These are phyloP conservation scores for Saturnia japonica DNA, from an alignment of 2,888 invertebrate genomes.

Conservation along the genomic window DNA sequence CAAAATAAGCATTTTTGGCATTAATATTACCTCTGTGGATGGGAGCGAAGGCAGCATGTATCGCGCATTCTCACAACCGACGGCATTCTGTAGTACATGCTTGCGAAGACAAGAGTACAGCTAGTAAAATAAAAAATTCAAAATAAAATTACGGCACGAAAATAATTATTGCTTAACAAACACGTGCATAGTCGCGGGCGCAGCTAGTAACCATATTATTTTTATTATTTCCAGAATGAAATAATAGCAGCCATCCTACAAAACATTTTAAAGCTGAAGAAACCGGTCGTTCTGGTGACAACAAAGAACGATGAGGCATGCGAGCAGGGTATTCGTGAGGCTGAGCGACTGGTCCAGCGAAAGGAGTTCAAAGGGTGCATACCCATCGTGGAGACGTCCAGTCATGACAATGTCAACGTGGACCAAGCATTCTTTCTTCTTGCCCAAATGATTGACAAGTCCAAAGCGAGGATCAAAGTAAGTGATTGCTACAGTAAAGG, in stretches of 20 bases:
- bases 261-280: slow-evolving; percentile 95
- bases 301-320: slow-evolving; percentile 97
- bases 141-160: no score
- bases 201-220: neutral
- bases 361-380: slow-evolving; percentile 96
- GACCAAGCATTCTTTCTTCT: slow-evolving; percentile 94
- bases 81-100: no score
- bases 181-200: no score
- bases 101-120: no score
- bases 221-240: slow-evolving; percentile 77
- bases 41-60: no score
- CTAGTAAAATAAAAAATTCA: no score
- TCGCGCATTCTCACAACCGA: no score
- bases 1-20: no score
- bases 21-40: no score
- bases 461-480: slow-evolving; percentile 87
- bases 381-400: slow-evolving; percentile 95
- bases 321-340: slow-evolving; percentile 93
- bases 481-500: no score
- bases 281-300: slow-evolving; percentile 96
- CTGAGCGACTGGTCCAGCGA: slow-evolving; percentile 90
- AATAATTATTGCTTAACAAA: no score
- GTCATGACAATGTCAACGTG: slow-evolving; percentile 97
- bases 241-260: slow-evolving; percentile 91
- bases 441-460: slow-evolving; percentile 95